phyloP scores from a whole-genome alignment of 1,140 invertebrate genomes.

The Hirudo medicinalis region DNA sequence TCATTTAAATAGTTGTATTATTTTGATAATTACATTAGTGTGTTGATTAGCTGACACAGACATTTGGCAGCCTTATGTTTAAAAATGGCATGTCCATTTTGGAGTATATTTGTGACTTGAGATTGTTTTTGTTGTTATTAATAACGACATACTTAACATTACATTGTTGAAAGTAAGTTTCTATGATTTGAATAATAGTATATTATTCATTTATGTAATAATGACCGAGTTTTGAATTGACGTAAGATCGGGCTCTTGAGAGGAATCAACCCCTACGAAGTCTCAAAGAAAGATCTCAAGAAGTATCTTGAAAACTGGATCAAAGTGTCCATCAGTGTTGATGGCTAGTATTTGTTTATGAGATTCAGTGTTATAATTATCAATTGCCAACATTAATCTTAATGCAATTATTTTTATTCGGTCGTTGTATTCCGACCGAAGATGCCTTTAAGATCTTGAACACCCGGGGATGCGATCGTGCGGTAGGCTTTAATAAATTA shows the following conservation, averaged over 20 bases:
- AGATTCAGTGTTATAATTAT: neutral
- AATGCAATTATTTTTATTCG: neutral
- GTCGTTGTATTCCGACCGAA: neutral
- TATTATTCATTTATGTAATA: too few relatives aligned
- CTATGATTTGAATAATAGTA: too few relatives aligned
- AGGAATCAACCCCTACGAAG: conserved; percentile 6
- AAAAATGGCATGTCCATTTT: neutral
- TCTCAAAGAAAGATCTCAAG: neutral
- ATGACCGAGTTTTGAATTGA: neutral
- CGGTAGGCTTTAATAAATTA: too few relatives aligned
- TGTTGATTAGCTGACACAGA: too few relatives aligned
- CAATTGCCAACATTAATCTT: neutral
- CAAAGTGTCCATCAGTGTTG: conserved; percentile 1
- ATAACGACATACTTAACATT: too few relatives aligned
- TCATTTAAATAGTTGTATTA: too few relatives aligned
- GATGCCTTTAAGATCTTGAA: neutral
- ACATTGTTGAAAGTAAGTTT: too few relatives aligned
- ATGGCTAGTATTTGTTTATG: neutral
- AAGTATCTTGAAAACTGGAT: conserved; percentile 10
- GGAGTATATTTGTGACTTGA: neutral
- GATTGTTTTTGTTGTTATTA: too few relatives aligned
- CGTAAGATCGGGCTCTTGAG: neutral
- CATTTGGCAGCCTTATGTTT: neutral
- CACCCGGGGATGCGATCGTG: too few relatives aligned
- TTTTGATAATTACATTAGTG: too few relatives aligned